Evolutionary conservation across 2,797 vertebrate genomes (phyloP).

Genomic region (Myotis findleyi): DNA sequence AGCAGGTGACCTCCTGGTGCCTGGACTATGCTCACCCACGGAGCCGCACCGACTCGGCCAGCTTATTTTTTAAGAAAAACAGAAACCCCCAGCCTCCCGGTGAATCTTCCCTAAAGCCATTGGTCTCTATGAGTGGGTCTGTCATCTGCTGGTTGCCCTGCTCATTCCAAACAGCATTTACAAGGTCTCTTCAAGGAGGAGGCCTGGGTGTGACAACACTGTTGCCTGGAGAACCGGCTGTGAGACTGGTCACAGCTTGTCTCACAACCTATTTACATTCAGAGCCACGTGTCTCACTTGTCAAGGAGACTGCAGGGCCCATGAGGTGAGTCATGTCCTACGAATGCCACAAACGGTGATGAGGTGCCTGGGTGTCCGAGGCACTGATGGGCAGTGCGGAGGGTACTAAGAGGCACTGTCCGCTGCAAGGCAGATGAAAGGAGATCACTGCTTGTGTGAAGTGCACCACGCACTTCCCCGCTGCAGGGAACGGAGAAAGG

Average conservation of each 20-base stretch:
- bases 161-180: not conserved
- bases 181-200: not conserved
- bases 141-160: not conserved
- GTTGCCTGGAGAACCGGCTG: rapidly evolving
- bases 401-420: not conserved
- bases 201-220: not conserved
- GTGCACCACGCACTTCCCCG: rapidly evolving
- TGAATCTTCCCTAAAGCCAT: not conserved
- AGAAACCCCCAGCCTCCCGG: rapidly evolving
- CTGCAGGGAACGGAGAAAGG: rapidly evolving
- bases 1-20: not conserved
- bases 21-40: not conserved
- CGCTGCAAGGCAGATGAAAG: not conserved
- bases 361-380: not conserved
- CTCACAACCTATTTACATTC: not conserved
- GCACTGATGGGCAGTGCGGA: not conserved
- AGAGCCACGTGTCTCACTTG: not conserved
- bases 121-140: rapidly evolving
- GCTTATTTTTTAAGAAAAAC: not conserved
- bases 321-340: not conserved
- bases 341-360: not conserved
- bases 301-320: not conserved
- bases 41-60: not conserved
- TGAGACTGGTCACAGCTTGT: not conserved
- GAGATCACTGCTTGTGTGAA: rapidly evolving